These are phyloP conservation scores for Oncorhynchus masou DNA, from an alignment of 2,113 vertebrate genomes.

Conservation along the genomic window DNA sequence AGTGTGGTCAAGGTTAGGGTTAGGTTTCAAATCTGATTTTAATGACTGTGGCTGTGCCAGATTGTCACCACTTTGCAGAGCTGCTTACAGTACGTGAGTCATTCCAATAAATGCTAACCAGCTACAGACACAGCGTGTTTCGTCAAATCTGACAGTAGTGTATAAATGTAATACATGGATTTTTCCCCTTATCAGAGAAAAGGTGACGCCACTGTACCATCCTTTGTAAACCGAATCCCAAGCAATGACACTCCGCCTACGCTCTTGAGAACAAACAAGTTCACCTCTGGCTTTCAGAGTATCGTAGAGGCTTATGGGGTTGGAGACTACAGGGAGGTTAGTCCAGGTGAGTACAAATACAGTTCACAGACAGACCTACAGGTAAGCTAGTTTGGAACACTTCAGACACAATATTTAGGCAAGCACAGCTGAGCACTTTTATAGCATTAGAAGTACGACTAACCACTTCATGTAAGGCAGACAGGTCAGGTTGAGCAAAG, in stretches of 20 bases:
- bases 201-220: conserved; percentile 87
- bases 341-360: conserved; percentile 82
- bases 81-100: too few species aligned
- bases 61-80: too few species aligned
- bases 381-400: background rate
- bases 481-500: background rate
- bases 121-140: background rate
- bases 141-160: background rate
- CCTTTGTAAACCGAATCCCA: conserved; percentile 93
- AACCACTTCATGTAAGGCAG: too few species aligned
- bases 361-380: too few species aligned
- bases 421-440: too few species aligned
- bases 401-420: too few species aligned
- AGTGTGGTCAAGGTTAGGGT: too few species aligned
- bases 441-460: too few species aligned
- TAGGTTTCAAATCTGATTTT: too few species aligned
- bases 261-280: conserved; percentile 91
- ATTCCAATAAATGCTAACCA: too few species aligned
- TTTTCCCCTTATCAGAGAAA: conserved; percentile 75
- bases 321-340: conserved; percentile 91
- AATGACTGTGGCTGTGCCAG: too few species aligned
- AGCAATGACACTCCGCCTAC: conserved; percentile 87
- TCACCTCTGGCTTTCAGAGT: conserved; percentile 94
- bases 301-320: conserved; percentile 97
- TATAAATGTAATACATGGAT: too few species aligned